Evolutionary conservation across 30 jellyfish, hydroid and myxozoan genomes (phyloP).

Genomic region (Turritopsis dohrnii): DNA sequence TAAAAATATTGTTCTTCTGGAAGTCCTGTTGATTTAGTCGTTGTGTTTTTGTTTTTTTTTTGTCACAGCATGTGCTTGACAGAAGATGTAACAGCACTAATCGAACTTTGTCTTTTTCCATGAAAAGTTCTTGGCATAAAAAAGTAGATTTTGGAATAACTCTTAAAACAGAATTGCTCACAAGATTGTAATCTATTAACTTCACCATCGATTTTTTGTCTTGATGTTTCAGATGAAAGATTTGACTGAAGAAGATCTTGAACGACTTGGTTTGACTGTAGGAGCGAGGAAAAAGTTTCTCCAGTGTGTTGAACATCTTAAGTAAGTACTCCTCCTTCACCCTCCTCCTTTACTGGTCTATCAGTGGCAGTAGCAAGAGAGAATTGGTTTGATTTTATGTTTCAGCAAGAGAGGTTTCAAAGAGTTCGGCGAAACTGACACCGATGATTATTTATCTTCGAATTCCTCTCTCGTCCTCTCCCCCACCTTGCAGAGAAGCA

Average conservation of each 20-base stretch:
- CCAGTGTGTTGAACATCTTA: constrained; percentile 39
- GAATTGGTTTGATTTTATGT: neutral
- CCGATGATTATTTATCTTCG: neutral
- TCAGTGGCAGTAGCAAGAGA: neutral
- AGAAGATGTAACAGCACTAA: too few relatives aligned
- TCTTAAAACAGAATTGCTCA: too few relatives aligned
- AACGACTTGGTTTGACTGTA: constrained; percentile 66
- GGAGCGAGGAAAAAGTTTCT: constrained; percentile 81
- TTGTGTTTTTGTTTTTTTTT: too few relatives aligned
- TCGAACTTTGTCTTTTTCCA: too few relatives aligned
- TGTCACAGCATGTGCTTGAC: too few relatives aligned
- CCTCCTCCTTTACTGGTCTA: neutral
- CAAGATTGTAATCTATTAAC: neutral
- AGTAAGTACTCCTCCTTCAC: constrained; percentile 33
- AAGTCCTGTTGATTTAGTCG: too few relatives aligned
- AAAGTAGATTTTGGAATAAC: too few relatives aligned
- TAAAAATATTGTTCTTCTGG: too few relatives aligned
- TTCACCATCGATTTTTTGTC: neutral
- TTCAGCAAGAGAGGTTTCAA: constrained; percentile 74
- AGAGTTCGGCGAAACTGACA: constrained; percentile 52
- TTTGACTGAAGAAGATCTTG: constrained; percentile 62
- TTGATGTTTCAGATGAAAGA: constrained; percentile 51
- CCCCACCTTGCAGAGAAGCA: neutral
- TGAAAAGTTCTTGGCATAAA: too few relatives aligned
- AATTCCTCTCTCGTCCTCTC: neutral